These are phyloP conservation scores for Myrmecobius fasciatus DNA, from an alignment of 2,113 vertebrate genomes.

Conservation along the genomic window DNA sequence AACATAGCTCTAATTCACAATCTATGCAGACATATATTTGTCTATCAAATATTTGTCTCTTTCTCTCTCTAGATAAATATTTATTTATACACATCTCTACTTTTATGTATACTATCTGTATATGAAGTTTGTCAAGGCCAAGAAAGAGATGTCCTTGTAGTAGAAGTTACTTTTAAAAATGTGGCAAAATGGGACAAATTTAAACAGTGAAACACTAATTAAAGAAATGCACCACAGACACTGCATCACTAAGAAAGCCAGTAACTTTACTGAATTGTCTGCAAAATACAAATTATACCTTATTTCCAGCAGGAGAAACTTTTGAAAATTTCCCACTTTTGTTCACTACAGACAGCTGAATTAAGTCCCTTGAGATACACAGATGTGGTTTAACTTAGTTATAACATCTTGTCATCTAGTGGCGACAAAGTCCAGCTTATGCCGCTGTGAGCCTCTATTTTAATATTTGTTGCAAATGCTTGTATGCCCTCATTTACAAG, in stretches of 20 bases:
- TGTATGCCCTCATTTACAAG: constrained; percentile 92
- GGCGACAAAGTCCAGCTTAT: constrained; percentile 99
- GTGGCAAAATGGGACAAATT: constrained; percentile 54
- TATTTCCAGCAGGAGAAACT: constrained; percentile 96
- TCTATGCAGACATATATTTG: neutral
- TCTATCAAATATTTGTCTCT: neutral
- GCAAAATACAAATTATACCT: constrained; percentile 99
- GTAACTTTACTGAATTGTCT: constrained; percentile 99
- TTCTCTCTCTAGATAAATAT: neutral
- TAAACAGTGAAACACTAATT: constrained; percentile 67
- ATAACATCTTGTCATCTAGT: constrained; percentile 97
- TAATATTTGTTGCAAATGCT: constrained; percentile 92
- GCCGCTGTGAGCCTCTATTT: constrained; percentile 96
- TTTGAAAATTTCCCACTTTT: constrained; percentile 92
- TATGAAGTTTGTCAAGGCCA: constrained; percentile 52
- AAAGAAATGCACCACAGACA: constrained; percentile 92
- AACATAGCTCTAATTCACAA: neutral
- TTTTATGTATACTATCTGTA: constrained; percentile 31
- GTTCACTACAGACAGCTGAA: constrained; percentile 99
- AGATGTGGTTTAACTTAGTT: constrained; percentile 97
- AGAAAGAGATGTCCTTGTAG: constrained; percentile 31
- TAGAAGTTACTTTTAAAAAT: constrained; percentile 54
- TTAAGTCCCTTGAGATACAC: constrained; percentile 99
- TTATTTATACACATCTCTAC: neutral
- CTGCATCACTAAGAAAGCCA: constrained; percentile 98